Evolutionary conservation across 2,888 invertebrate genomes (phyloP), one percentile per base, ranked within the genome.

Genomic region (Deilephila porcellus): DNA sequence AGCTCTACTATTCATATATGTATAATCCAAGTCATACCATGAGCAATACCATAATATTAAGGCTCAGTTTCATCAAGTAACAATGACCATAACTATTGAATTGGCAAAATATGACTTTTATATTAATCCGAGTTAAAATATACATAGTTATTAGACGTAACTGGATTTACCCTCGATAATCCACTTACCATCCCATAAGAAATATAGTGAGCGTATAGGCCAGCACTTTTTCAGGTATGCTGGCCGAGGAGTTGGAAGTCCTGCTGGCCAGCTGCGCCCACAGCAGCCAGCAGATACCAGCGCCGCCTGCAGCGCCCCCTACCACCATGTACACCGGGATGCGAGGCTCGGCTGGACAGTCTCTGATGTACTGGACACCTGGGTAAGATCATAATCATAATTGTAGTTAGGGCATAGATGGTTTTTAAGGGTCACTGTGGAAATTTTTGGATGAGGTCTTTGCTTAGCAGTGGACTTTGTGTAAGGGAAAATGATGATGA

Each of bases 321-420:
- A 97, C 97, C 74, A 98, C 96, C 96, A 98, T 97, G 91, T 98
- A 98, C 37, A 97, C 96, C 0, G 98, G 97, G 78, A 98, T 96
- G 76, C 96, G 95, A 0, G 97, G 96, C 89, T 97, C 97, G 67
- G 95, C 95, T 0, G 98, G 98, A 81, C 98, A 98, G 86, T 97
- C 97, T 29, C 97, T 95, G 75, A 97, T 95, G 90, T 97, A 97
- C 84, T 97, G 97, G 71, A 97, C 96, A 78, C 98, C 98, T 98
- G 95, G 45, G 20, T 37, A 8, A 45, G 45, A 25, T 25, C 1
- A 45, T 37, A 6, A 1, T 37, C 37, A 37, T 37, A 0, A 37
- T 37, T 6, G 0, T 6, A 8, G 37, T 37, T 7, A 37, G 1
- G 6, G 5, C 32, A 32, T 32, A 32, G 32, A 5, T 3, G 32